Conservation (phyloP, 2,888 invertebrate genomes). For the Globia sparganii region DNA sequence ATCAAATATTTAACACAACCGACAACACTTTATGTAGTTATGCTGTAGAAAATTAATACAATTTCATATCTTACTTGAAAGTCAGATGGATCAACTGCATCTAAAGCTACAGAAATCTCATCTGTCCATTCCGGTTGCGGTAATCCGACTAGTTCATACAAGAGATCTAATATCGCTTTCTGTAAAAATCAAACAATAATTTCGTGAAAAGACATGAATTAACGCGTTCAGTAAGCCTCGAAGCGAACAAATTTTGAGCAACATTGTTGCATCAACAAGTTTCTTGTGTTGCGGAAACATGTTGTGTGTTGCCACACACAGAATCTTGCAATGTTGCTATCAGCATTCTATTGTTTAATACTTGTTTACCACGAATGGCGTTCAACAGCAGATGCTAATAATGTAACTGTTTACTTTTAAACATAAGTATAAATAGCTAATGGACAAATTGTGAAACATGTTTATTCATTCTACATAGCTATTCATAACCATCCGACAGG, state of each 20-base stretch:
- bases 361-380: neutral
- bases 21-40: neutral
- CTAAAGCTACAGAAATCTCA: conserved; percentile 96
- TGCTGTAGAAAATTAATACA: neutral
- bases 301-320: neutral
- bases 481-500: no score
- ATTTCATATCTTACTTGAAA: conserved; percentile 87
- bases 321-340: neutral
- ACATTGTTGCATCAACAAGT: neutral
- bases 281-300: neutral
- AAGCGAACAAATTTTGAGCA: neutral
- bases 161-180: conserved; percentile 97
- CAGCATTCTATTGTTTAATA: neutral
- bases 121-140: conserved; percentile 98
- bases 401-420: neutral
- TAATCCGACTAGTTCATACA: conserved; percentile 97
- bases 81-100: conserved; percentile 96
- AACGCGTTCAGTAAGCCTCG: neutral
- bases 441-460: neutral
- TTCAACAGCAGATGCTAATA: neutral
- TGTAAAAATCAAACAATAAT: conserved; percentile 77
- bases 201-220: neutral
- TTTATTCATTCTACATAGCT: neutral
- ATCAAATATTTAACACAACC: conserved; percentile 10
- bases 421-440: neutral